These are phyloP conservation scores for Pelochelys cantorii DNA, from an alignment of 2,797 vertebrate genomes.

Conservation along the genomic window DNA sequence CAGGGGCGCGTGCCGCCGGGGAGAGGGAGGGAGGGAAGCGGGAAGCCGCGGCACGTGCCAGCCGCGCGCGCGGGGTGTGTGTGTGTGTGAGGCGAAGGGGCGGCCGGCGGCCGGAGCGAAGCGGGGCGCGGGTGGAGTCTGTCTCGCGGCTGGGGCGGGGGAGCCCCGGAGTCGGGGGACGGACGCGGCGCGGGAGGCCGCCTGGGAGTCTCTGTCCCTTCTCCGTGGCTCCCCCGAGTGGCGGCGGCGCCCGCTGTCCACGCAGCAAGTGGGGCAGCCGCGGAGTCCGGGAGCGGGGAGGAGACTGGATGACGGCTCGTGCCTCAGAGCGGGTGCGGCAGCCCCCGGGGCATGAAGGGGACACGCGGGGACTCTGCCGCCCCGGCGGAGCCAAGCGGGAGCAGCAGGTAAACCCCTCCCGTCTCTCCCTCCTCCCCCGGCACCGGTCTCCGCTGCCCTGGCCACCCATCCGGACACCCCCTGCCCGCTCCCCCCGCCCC, in stretches of 20 bases:
- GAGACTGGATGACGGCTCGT: constrained; percentile 43
- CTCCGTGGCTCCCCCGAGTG: neutral
- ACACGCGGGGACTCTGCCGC: neutral
- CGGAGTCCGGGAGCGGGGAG: neutral
- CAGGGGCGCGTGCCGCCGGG: too few relatives aligned
- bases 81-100: neutral
- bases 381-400: neutral
- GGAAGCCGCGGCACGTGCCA: too few relatives aligned
- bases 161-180: neutral
- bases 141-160: rapidly evolving
- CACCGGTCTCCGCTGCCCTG: rapidly evolving
- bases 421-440: neutral
- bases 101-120: neutral
- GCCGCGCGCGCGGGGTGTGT: neutral
- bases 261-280: neutral
- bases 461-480: too few relatives aligned
- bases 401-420: constrained; percentile 47
- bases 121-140: rapidly evolving
- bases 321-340: neutral
- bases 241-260: neutral
- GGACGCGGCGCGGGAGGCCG: neutral
- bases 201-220: neutral
- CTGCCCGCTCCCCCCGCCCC: too few relatives aligned
- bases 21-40: too few relatives aligned
- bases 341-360: constrained; percentile 48